Base-by-base conservation (phyloP, 2,888 invertebrate species). In the Panorpa germanica region DNA sequence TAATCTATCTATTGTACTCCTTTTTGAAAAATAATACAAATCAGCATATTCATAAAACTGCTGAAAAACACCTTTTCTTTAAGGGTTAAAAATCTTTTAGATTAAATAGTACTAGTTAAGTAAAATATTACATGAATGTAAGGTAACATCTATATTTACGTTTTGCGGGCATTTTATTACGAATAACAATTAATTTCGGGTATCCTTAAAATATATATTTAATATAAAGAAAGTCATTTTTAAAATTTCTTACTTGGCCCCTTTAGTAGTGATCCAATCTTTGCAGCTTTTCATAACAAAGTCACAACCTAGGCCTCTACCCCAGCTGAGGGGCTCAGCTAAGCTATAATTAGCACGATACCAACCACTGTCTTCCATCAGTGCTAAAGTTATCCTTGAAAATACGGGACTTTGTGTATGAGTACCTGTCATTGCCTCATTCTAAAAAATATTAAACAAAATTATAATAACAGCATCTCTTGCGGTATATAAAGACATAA, bases 331-430 rank as follows among this genome's bases (percentile, higher is more conserved):
- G 0, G 77, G 70, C 34, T 83, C 73, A 0, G 88, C 88, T 66
- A 80, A 77, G 1, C 66, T 62, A 48, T 93, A 95, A 53, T 91
- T 83, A 2, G 86, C 86, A 9, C 69, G 64, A 54, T 95, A 95
- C 93, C 90, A 96, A 35, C 96, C 96, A 0, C 93, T 93, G 49
- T 96, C 96, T 50, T 96, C 95, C 86, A 98, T 82, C 38, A 96
- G 57, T 0, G 96, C 96, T 38, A 98, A 62, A 0, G 95, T 93
- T 31, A 98, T 73, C 12, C 91, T 63, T 2, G 93, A 93, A 55
- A 95, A 95, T 1, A 91, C 86, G 0, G 95, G 91, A 57, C 93
- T 91, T 53, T 95, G 95, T 0, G 96, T 96, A 53, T 96, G 96
- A 0, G 93, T 95, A 3, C 95, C 96, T 0, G 96, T 96, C 96